Evolutionary conservation across 2,888 invertebrate genomes (phyloP), one percentile per base, ranked within the genome.

Genomic region (Hirtodrosophila histrioides): DNA sequence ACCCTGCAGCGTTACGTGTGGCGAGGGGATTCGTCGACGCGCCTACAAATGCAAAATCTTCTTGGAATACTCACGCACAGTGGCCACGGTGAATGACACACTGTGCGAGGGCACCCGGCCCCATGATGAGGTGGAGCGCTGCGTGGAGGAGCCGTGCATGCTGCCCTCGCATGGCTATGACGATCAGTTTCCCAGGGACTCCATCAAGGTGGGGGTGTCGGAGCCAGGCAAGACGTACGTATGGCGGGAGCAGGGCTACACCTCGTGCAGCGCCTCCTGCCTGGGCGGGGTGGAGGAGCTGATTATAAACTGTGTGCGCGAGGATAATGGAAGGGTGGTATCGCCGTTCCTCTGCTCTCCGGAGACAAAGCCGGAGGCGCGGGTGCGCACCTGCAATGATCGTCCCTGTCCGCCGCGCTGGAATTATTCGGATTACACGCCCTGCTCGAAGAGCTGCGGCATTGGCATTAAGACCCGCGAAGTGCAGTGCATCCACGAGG

Each of bases 31-130:
- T 78, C 93, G 96, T n/a, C 95, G 94, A 72, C 94, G 98, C 33
- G 94, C 95, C 81, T 98, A 98, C n/a, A 95, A 96, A 81, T 99
- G 99, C 92, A 97, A 97, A 93, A 98, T 98, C 85, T 98, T 96
- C 92, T 93, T 98, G 68, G 97, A 97, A 91, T 98, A 97, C 91
- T 97, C 97, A 60, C 94, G 95, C 76, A 97, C 97, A 0, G 95
- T 97, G 53, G 97, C 97, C 4, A 96, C 95, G 77, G 93, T 98
- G 8, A 97, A 97, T 0, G 97, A 98, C 89, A 94, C 94, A 53
- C 95, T 97, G 88, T 98, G 98, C 89, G 94, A 95, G 81, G 97
- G 97, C 0, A 94, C 94, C 0, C 97, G 97, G 88, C 98, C 98
- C 0, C 91, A 94, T 0, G 96, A 96, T 83, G 96, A 96, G 77